Conservation (phyloP, 2,797 vertebrate species). For the Phyllotis vaccarum region DNA sequence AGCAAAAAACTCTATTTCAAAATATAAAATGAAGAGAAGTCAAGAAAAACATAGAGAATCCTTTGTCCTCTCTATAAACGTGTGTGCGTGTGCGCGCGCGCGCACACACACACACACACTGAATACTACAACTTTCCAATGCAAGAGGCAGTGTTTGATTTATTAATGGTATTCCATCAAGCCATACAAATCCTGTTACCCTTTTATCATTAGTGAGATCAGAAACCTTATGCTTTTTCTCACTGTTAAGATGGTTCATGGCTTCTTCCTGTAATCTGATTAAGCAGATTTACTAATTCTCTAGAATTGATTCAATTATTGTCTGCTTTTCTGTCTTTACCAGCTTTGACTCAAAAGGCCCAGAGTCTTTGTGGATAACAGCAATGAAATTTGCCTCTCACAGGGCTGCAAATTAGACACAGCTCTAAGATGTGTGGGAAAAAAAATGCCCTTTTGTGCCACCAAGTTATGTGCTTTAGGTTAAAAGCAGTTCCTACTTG, state of each 20-base stretch:
- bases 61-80: neutral
- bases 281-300: conserved; percentile 18
- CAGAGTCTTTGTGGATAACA: neutral
- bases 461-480: neutral
- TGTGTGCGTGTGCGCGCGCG: too few species aligned
- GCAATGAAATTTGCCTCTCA: neutral
- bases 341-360: neutral
- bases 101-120: neutral
- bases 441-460: neutral
- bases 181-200: neutral
- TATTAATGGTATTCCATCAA: neutral
- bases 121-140: neutral
- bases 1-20: neutral
- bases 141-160: neutral
- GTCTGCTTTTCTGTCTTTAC: neutral
- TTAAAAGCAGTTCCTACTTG: neutral
- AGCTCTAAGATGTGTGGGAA: neutral
- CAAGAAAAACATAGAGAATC: neutral
- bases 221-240: neutral
- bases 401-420: neutral
- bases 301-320: neutral
- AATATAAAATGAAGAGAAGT: neutral
- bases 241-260: neutral
- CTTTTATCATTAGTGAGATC: neutral
- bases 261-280: neutral